Evolutionary conservation across 2,797 vertebrate genomes (phyloP), one percentile per base, ranked within the genome.

Genomic region (Prunella strophiata): DNA sequence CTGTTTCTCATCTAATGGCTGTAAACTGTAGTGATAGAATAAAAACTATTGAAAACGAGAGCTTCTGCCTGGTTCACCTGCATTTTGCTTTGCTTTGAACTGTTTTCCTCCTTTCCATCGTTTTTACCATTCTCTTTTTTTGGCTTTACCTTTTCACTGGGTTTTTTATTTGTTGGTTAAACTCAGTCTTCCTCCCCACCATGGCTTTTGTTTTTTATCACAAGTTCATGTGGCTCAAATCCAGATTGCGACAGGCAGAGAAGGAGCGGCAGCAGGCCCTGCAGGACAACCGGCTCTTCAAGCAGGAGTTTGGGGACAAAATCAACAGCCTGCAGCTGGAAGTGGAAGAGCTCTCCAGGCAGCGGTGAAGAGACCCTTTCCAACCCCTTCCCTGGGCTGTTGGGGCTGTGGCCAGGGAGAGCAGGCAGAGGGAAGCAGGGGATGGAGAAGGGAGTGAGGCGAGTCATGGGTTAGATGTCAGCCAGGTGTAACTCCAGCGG

Each of bases 241-340:
- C 98, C 98, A 99, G 99, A 99, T 99, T 97, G 98, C 99, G 98
- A 91, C 99, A 98, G 98, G 98, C 98, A 2, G 99, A 99, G 98
- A 97, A 96, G 89, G 98, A 98, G 90, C 97, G 98, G 84, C 98
- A 98, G 91, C 97, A 98, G 94, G 99, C 99, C 2, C 90, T 98
- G 47, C 98, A 99, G 96, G 99, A 99, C 95, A 99, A 99, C 97
- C 98, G 98, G 17, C 99, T 99, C 97, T 99, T 99, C 98, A 99
- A 99, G 96, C 98, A 98, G 96, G 99, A 99, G 91, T 99, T 99
- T 57, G 99, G 99, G 63, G 99, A 99, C 97, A 99, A 99, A 98
- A 99, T 99, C 87, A 98, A 98, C 97, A 99, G 99, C 96, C 98
- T 99, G 81, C 99, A 99, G 98, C 96, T 97, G 59, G 98, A 99